These are phyloP conservation scores for Brachionichthys hirsutus DNA, from an alignment of 2,113 vertebrate genomes.

Conservation along the genomic window DNA sequence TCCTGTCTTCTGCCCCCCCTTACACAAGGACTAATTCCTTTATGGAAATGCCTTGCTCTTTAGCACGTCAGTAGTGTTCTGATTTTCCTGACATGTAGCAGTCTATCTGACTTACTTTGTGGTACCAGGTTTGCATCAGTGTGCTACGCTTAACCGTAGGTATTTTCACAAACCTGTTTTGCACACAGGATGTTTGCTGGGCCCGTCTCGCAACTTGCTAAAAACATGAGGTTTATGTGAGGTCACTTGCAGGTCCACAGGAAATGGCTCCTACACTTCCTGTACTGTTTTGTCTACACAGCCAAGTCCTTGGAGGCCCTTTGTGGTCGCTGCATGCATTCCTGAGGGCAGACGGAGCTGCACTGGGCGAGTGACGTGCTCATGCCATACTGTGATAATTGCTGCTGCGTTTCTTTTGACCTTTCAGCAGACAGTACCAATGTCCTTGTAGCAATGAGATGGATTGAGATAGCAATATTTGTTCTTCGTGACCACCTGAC, in stretches of 20 bases:
- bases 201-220: background rate
- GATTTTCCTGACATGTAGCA: too few species aligned
- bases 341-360: slow-evolving; percentile 12
- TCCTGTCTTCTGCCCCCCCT: too few species aligned
- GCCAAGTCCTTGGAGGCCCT: slow-evolving; percentile 9
- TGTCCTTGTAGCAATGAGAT: too few species aligned
- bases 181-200: slow-evolving; percentile 20
- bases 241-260: slow-evolving; percentile 27
- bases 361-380: background rate
- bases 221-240: slow-evolving; percentile 31
- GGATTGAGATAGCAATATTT: too few species aligned
- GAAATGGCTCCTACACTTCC: slow-evolving; percentile 25
- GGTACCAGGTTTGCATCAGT: background rate
- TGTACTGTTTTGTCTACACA: slow-evolving; percentile 30
- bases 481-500: too few species aligned
- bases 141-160: background rate
- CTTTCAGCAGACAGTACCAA: slow-evolving; percentile 7
- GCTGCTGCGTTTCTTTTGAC: slow-evolving; percentile 21
- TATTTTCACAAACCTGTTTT: slow-evolving; percentile 26
- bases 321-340: slow-evolving; percentile 36
- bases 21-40: too few species aligned
- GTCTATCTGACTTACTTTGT: too few species aligned
- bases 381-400: slow-evolving; percentile 12
- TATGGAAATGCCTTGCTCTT: too few species aligned
- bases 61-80: too few species aligned